Base-by-base conservation (phyloP, 2,888 invertebrate genomes). In the Bombylius discolor region DNA sequence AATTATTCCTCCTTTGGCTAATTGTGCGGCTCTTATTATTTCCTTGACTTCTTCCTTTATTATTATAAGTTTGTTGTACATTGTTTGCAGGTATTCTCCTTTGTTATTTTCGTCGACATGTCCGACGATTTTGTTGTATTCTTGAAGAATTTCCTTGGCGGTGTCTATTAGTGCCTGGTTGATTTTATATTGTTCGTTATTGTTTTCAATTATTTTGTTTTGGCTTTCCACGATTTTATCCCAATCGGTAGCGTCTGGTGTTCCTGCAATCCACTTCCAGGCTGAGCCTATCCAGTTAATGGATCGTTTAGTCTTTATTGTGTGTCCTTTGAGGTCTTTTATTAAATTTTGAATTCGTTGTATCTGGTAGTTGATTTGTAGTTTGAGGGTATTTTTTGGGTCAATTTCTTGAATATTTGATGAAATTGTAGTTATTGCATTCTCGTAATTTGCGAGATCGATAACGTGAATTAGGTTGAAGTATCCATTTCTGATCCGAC, bases 31-130 rank as follows among this genome's bases (percentile, higher is more conserved):
- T 31, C 51, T 31, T 12, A 58, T 47, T 23, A 58, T 57, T 51
- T 61, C 59, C 7, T 49, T 55, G 7, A 58, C n/a, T 31, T 56
- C 48, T 39, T 53, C 56, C 13, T 60, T 57, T 31, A 58, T 39
- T 8, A 42, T 42, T 5, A 5, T 42, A 11, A 42, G 39, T 42
- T 42, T 42, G 11, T 42, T 42, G 11, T 11, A 42, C 11, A 42
- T 42, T 42, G 5, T 11, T 11, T 42, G 39, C 8, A 11, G 4
- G 12, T 42, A 42, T 42, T 42, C 39, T 8, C 12, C 39, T 11
- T 42, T 42, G 8, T 4, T 11, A 42, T 42, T 42, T 42, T 42
- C 39, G 11, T 42, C 39, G 8, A 42, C 11, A 11, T 11, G 8
- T 42, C 12, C 11, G 4, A 42, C 6, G 11, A 42, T 42, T 42